Percentiles rank a stretch among this genome's conserved stretches.
phyloP scores from a whole-genome alignment of 37 sponge, comb jelly and placozoan genomes.

The Haliclona indistincta region DNA sequence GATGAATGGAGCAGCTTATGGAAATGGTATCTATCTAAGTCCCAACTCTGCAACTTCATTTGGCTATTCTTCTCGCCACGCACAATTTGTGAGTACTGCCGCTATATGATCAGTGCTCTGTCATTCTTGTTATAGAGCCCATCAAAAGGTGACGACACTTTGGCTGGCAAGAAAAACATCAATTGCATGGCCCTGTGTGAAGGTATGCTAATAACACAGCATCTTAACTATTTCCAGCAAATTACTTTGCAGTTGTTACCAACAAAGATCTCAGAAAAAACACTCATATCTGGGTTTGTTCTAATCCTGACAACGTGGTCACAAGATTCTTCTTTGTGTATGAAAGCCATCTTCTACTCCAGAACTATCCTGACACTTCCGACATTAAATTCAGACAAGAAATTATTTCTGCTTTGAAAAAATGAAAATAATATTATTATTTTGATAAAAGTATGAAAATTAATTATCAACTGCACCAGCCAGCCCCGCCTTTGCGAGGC shows the following conservation, averaged over 20 bases:
- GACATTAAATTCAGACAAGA: too few relatives aligned
- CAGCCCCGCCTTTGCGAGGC: too few relatives aligned
- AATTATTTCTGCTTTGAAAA: too few relatives aligned
- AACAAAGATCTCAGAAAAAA: conserved; percentile 51
- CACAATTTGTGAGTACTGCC: too few relatives aligned
- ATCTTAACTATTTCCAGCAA: not conserved
- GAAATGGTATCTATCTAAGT: conserved; percentile 80
- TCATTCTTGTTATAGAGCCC: not conserved
- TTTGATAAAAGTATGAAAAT: too few relatives aligned
- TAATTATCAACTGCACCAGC: too few relatives aligned
- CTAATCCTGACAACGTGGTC: conserved; percentile 72
- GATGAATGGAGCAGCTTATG: conserved; percentile 78
- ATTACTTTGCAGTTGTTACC: conserved; percentile 32
- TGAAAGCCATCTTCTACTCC: too few relatives aligned
- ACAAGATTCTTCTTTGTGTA: conserved; percentile 90
- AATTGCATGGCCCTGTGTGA: conserved; percentile 84
- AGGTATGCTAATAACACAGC: conserved; percentile 30
- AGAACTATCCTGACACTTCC: too few relatives aligned
- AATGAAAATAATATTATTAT: too few relatives aligned
- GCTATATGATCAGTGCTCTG: too few relatives aligned
- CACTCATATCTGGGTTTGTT: conserved; percentile 72
- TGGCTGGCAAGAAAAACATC: conserved; percentile 51
- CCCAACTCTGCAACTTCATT: conserved; percentile 63
- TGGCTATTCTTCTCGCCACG: conserved; percentile 43
- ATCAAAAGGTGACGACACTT: conserved; percentile 4